Conservation (phyloP, 1,140 invertebrate genomes). For the Lerema accius region DNA sequence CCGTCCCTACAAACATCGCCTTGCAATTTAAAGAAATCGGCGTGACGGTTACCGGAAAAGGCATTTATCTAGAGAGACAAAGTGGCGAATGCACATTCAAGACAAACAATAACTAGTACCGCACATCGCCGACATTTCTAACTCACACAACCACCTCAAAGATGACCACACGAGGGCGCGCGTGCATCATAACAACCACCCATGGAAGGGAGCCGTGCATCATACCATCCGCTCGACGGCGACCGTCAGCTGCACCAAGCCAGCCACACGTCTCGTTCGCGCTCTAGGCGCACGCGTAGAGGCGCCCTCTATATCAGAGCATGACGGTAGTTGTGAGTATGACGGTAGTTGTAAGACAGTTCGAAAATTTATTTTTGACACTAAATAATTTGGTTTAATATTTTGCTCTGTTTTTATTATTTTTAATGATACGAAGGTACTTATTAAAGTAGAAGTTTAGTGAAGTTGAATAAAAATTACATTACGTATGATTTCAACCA, state of each 20-base stretch:
- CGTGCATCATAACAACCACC: conserved; percentile 44
- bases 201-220: conserved; percentile 13
- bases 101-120: not conserved
- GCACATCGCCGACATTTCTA: not conserved
- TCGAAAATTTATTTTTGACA: not conserved
- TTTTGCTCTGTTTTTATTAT: too few relatives aligned
- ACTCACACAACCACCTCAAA: conserved; percentile 29
- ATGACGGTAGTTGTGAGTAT: not conserved
- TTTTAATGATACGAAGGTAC: too few relatives aligned
- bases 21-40: too few relatives aligned
- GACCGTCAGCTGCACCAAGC: conserved; percentile 3
- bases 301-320: conserved; percentile 4
- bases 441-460: too few relatives aligned
- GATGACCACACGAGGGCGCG: conserved; percentile 13
- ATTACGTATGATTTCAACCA: too few relatives aligned
- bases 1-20: too few relatives aligned
- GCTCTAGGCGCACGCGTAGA: conserved; percentile 10
- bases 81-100: too few relatives aligned
- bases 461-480: too few relatives aligned
- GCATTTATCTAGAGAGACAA: too few relatives aligned
- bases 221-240: conserved; percentile 45
- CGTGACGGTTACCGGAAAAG: too few relatives aligned
- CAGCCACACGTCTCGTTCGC: conserved; percentile 7
- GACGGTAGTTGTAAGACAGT: not conserved
- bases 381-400: too few relatives aligned